Percentiles rank a stretch among this genome's conserved stretches.
These are phyloP conservation scores for Cremastinae sp. DNA, from an alignment of 2,888 invertebrate genomes.

Conservation along the genomic window DNA sequence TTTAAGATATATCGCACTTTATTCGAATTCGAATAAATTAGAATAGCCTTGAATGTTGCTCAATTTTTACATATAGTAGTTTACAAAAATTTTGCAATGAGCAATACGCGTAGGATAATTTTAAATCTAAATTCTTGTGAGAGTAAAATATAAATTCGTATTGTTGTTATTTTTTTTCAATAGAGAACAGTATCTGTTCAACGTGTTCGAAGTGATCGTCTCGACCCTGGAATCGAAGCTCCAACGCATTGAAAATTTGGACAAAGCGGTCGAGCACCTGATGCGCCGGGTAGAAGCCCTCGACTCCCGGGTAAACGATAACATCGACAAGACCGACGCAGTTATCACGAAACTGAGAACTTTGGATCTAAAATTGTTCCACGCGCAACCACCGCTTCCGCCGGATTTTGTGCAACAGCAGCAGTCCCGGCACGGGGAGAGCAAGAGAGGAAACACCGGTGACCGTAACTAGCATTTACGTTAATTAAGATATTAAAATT, in stretches of 20 bases:
- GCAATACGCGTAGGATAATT: no score
- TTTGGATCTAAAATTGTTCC: constrained; percentile 89
- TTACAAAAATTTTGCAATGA: no score
- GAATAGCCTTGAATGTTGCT: no score
- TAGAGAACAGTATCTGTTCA: constrained; percentile 94
- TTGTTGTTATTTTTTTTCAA: constrained; percentile 73
- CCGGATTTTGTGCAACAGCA: constrained; percentile 75
- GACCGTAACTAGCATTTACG: constrained; percentile 65
- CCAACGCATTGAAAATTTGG: constrained; percentile 92
- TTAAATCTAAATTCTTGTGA: no score
- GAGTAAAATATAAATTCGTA: not conserved
- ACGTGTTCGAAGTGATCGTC: constrained; percentile 94
- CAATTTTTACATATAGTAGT: no score
- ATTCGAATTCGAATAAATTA: no score
- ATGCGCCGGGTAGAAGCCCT: constrained; percentile 92
- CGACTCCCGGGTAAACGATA: constrained; percentile 90
- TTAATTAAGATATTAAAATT: not conserved
- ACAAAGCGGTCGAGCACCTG: constrained; percentile 92
- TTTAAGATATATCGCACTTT: no score
- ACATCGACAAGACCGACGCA: constrained; percentile 91
- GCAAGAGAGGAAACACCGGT: constrained; percentile 67
- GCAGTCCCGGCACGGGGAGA: constrained; percentile 68
- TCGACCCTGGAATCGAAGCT: constrained; percentile 93
- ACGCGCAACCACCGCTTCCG: constrained; percentile 80
- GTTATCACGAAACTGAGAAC: constrained; percentile 89